phyloP scores from a whole-genome alignment of 2,113 vertebrate species.

The Notiomystis cincta region DNA sequence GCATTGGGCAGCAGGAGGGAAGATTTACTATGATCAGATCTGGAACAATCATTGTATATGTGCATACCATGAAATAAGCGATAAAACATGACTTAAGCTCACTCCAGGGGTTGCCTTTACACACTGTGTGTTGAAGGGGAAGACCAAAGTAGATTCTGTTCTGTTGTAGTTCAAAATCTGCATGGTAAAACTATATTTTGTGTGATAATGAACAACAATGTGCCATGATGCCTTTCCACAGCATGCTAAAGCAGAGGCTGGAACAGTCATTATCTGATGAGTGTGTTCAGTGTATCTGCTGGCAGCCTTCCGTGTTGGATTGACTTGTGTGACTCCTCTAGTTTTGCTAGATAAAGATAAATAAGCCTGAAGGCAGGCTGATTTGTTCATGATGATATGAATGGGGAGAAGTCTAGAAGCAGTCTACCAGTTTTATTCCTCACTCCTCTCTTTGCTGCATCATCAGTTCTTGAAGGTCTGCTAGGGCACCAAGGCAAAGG shows the following conservation, averaged over 20 bases:
- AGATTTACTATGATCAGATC: background rate
- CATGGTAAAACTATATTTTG: background rate
- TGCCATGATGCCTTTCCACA: background rate
- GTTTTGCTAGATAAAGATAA: background rate
- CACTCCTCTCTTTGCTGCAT: background rate
- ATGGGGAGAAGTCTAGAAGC: background rate
- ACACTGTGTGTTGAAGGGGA: background rate
- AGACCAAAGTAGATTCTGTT: background rate
- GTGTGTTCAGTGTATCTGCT: fast-evolving
- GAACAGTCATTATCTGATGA: background rate
- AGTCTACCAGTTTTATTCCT: background rate
- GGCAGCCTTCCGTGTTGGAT: background rate
- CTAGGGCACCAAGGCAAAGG: background rate
- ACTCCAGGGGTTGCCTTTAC: background rate
- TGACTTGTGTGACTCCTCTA: background rate
- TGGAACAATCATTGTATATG: background rate
- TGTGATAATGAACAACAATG: background rate
- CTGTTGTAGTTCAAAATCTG: background rate
- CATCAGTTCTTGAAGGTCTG: background rate
- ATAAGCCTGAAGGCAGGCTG: background rate
- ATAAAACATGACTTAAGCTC: background rate
- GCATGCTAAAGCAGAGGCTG: background rate
- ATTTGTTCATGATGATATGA: background rate
- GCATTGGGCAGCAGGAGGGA: background rate
- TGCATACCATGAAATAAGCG: background rate